These are phyloP conservation scores for Drosophila mulleri DNA, from an alignment of 2,888 invertebrate species.

Conservation along the genomic window DNA sequence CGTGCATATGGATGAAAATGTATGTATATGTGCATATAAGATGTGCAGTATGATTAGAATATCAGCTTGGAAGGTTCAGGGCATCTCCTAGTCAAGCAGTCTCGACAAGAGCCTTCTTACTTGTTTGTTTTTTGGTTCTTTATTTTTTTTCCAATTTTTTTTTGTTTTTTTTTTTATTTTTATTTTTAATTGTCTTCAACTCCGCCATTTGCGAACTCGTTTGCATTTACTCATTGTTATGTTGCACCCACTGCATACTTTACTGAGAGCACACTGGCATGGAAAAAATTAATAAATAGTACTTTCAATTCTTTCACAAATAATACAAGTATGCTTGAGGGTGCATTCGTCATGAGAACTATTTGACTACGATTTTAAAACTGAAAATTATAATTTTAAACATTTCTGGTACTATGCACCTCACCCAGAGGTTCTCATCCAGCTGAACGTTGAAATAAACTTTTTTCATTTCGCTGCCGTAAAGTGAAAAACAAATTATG, in stretches of 20 bases:
- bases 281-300: neutral
- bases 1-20: no score
- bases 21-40: no score
- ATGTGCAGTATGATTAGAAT: no score
- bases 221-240: neutral
- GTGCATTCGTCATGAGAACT: neutral
- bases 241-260: neutral
- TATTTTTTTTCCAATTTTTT: slow-evolving; percentile 9
- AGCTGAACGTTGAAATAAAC: slow-evolving; percentile 38
- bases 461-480: slow-evolving; percentile 65
- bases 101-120: no score
- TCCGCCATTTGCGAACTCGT: neutral
- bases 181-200: slow-evolving; percentile 45
- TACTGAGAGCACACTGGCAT: neutral
- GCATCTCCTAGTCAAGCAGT: no score
- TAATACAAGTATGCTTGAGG: neutral
- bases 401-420: neutral
- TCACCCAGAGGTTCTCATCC: neutral
- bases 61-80: no score
- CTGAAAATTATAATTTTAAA: neutral
- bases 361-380: slow-evolving; percentile 2
- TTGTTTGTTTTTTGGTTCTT: no score
- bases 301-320: neutral
- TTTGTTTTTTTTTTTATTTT: slow-evolving; percentile 34
- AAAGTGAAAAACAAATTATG: slow-evolving; percentile 57